Base-by-base conservation (phyloP, 2,113 vertebrate species). In the Ciconia boyciana region DNA sequence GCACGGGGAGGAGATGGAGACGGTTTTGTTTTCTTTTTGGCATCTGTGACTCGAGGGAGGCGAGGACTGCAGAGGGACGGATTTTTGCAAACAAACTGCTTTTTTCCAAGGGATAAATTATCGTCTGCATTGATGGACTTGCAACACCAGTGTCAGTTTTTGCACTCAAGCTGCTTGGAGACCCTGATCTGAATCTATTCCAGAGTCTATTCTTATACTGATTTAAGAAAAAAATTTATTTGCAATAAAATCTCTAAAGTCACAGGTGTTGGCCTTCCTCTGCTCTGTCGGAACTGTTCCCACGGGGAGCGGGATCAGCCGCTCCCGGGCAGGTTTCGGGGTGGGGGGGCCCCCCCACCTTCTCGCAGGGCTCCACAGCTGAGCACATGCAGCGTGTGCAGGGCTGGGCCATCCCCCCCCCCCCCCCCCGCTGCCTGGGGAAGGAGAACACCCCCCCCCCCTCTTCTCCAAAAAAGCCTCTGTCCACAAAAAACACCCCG, bases 181-280 rank as follows among this genome's bases (percentile, higher is more conserved):
- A 52, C 43, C 62, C 88, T 20, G 78, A 77, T 3, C 52, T 16
- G 46, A 71, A 51, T 1, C 29, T 25, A 22, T 76, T 18, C 22
- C 77, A 57, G 94, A 93, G 93, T 96, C n/a, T 95, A 69, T 96
- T 97, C 95, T 97, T 96, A 4, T 89, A 97, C 81, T 3, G 62
- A 96, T 69, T 87, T 7, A 19, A 77, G 20, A 26, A 13, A 12
- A 41, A 55, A 10, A 39, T 9, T 39, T 36, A 71, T 90, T 96
- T 96, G 93, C 94, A 98, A 98, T 98, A 98, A 98, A 98, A 51
- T 28, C 16, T 32, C 20, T 71, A 28, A 87, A 65, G 10, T 43
- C 10, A 15, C 0, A 1, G 6, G 5, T 41, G 29, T 70, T 25
- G 64, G 87, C 58, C 13, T 81, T 29, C 28, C 26, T 72, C 29